Conservation (phyloP, 37 sponge, comb jelly and placozoan genomes). For the Bolinopsis microptera region DNA sequence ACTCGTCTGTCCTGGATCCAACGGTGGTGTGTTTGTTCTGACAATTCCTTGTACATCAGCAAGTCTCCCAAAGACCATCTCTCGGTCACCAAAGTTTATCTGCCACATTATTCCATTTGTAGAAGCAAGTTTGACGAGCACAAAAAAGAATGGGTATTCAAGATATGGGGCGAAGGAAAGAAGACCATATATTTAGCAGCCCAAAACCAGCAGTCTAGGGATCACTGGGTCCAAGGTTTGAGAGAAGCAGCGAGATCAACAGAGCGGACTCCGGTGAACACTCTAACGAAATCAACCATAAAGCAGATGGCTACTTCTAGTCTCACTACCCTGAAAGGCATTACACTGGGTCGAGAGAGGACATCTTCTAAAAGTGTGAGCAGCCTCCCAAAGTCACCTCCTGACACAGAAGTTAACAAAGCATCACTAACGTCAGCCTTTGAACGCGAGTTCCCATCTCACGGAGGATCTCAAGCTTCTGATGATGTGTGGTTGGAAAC, state of each 20-base stretch:
- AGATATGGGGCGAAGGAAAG: slow-evolving; percentile 51
- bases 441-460: neutral
- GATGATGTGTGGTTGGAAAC: slow-evolving; percentile 22
- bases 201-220: neutral
- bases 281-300: slow-evolving; percentile 9
- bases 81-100: slow-evolving; percentile 59
- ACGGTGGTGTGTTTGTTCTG: slow-evolving; percentile 60
- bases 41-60: slow-evolving; percentile 63
- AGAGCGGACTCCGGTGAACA: slow-evolving; percentile 34
- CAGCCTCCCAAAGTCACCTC: neutral
- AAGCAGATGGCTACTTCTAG: slow-evolving; percentile 3
- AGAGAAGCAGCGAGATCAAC: slow-evolving; percentile 15
- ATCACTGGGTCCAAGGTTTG: slow-evolving; percentile 58
- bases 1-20: slow-evolving; percentile 63
- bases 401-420: neutral
- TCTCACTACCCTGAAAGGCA: slow-evolving; percentile 5
- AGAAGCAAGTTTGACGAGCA: neutral
- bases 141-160: slow-evolving; percentile 62
- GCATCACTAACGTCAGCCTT: neutral
- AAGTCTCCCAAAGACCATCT: slow-evolving; percentile 51
- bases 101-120: slow-evolving; percentile 46
- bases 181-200: slow-evolving; percentile 46
- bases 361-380: neutral
- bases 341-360: slow-evolving; percentile 16
- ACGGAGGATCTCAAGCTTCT: neutral